Conservation (phyloP, 35 echinoderm and acorn worm genomes). For the Acanthaster planci region DNA sequence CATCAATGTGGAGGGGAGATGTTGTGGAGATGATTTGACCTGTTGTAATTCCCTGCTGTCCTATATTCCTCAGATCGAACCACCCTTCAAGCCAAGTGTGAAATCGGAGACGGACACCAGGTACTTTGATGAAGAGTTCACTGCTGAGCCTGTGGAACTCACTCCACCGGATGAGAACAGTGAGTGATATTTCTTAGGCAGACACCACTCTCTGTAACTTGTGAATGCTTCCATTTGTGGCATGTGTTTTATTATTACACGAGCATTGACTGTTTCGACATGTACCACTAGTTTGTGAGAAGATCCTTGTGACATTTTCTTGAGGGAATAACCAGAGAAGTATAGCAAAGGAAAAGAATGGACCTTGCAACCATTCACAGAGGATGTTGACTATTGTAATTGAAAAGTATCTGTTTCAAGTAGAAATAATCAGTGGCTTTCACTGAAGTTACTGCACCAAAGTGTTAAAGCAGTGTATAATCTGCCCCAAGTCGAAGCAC, state of each 20-base stretch:
- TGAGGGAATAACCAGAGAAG: neutral
- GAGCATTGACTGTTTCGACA: neutral
- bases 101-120: constrained; percentile 78
- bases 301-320: neutral
- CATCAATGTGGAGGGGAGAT: no score
- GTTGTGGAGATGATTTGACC: no score
- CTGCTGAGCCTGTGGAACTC: constrained; percentile 74
- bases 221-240: neutral
- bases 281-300: neutral
- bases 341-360: neutral
- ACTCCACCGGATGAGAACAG: constrained; percentile 73
- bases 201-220: neutral
- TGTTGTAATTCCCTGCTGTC: no score
- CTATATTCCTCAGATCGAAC: constrained; percentile 54
- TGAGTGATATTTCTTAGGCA: constrained; percentile 33
- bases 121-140: constrained; percentile 96
- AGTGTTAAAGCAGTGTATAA: no score
- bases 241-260: neutral
- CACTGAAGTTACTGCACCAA: no score
- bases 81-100: constrained; percentile 87
- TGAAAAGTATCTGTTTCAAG: no score
- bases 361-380: neutral
- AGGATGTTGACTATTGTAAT: no score
- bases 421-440: no score
- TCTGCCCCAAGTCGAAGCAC: no score